Evolutionary conservation across 1,140 invertebrate genomes (phyloP).

Genomic region (Lethrus apterus): DNA sequence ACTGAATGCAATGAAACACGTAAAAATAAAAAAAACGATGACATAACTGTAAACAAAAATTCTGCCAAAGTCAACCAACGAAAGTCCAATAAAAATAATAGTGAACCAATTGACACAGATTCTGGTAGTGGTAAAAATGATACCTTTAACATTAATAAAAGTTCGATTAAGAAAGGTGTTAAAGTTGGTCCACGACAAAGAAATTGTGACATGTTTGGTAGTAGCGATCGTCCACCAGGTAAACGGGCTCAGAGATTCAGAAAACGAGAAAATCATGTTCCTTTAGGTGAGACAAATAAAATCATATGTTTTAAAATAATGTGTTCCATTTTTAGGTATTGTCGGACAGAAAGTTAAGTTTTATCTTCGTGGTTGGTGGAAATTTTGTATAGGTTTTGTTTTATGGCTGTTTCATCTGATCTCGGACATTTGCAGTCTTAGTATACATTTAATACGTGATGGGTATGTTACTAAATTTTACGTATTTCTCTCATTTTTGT

Average conservation of each 20-base stretch:
- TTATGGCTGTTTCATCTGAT: slow-evolving; percentile 71
- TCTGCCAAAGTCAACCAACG: slow-evolving; percentile 38
- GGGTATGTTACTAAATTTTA: too few relatives aligned
- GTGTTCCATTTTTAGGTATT: slow-evolving; percentile 30
- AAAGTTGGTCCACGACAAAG: slow-evolving; percentile 27
- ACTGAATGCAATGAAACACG: slow-evolving; percentile 21
- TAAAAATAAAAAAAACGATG: slow-evolving; percentile 39
- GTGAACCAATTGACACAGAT: slow-evolving; percentile 26
- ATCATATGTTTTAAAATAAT: not conserved
- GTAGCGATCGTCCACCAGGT: slow-evolving; percentile 29
- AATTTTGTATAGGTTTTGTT: slow-evolving; percentile 56
- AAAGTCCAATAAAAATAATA: slow-evolving; percentile 36
- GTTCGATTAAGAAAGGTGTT: slow-evolving; percentile 28
- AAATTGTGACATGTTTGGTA: slow-evolving; percentile 25
- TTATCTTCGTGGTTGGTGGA: slow-evolving; percentile 59
- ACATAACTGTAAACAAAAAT: slow-evolving; percentile 45
- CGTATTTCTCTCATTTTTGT: too few relatives aligned
- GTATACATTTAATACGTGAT: slow-evolving; percentile 64
- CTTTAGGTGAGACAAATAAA: slow-evolving; percentile 29
- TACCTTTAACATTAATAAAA: slow-evolving; percentile 29
- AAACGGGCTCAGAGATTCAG: slow-evolving; percentile 34
- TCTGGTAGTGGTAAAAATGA: slow-evolving; percentile 28
- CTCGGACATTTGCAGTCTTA: slow-evolving; percentile 69
- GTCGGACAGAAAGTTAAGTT: slow-evolving; percentile 44
- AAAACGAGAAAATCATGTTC: slow-evolving; percentile 31